These are phyloP conservation scores for Eurosta solidaginis DNA, from an alignment of 1,140 invertebrate genomes.

Conservation along the genomic window DNA sequence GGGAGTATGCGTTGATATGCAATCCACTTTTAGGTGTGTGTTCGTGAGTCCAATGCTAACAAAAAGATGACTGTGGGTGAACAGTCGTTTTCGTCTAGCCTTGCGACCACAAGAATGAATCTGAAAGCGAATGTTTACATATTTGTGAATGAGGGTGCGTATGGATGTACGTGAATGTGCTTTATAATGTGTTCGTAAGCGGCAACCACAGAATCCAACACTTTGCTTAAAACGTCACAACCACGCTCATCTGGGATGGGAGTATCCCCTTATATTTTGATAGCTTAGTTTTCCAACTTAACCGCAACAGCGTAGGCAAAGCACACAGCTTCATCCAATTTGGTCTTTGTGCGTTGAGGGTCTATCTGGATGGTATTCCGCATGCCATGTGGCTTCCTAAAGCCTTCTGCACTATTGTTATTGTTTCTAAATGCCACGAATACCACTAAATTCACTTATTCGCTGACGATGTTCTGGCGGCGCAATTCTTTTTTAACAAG, in stretches of 20 bases:
- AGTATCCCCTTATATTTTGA: neutral
- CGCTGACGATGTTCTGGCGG: neutral
- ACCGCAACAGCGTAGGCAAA: neutral
- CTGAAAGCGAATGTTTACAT: neutral
- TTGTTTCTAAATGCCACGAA: neutral
- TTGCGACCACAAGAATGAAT: conserved; percentile 1
- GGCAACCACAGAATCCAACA: neutral
- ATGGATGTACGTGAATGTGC: neutral
- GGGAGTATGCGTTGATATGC: neutral
- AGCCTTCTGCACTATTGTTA: neutral
- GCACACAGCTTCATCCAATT: neutral
- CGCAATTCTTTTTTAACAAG: too few relatives aligned
- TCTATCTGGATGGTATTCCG: neutral
- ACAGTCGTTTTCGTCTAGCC: neutral
- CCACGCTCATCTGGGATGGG: neutral
- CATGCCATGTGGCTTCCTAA: neutral
- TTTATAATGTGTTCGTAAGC: neutral
- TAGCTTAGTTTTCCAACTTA: neutral
- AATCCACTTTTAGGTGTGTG: neutral
- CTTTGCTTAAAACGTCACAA: neutral
- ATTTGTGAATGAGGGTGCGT: neutral
- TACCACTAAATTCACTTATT: conserved; percentile 19
- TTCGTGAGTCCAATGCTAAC: neutral
- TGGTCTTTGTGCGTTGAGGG: neutral
- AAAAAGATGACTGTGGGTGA: neutral